These are phyloP conservation scores for Morbakka virulenta DNA, from an alignment of 30 jellyfish, hydroid and myxozoan genomes.

Conservation along the genomic window DNA sequence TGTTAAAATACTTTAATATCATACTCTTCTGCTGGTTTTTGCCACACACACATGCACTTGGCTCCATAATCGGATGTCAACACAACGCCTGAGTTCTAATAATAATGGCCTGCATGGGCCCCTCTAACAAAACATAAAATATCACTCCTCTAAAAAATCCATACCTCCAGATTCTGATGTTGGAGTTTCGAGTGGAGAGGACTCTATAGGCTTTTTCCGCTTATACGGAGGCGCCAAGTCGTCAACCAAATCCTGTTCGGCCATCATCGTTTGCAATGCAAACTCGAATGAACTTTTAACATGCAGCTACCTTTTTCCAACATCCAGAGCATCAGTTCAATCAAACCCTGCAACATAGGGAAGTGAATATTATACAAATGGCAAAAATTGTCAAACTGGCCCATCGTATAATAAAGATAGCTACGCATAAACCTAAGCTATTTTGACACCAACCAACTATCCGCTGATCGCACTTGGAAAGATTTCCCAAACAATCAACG, in stretches of 20 bases:
- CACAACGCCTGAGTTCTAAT: no score
- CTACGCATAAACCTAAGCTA: no score
- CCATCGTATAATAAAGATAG: no score
- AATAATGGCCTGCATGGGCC: no score
- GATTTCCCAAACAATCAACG: not conserved
- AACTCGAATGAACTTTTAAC: not conserved
- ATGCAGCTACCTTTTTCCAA: slow-evolving; percentile 7
- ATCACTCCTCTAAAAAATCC: no score
- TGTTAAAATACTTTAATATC: no score
- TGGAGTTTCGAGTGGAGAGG: slow-evolving; percentile 87
- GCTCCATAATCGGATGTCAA: no score
- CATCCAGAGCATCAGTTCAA: slow-evolving; percentile 1
- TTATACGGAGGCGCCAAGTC: slow-evolving; percentile 90
- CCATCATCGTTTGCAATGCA: slow-evolving; percentile 47
- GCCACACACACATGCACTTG: no score
- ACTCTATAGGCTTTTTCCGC: slow-evolving; percentile 81
- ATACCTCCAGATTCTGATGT: slow-evolving; percentile 84
- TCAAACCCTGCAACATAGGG: no score
- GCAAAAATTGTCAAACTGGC: no score
- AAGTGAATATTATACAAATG: not conserved
- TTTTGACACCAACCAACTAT: not conserved
- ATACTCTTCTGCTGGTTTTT: no score
- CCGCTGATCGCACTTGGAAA: not conserved
- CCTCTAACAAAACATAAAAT: no score
- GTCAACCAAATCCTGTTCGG: slow-evolving; percentile 89